Evolutionary conservation across 1,140 invertebrate genomes (phyloP).

Genomic region (Apis florea): DNA sequence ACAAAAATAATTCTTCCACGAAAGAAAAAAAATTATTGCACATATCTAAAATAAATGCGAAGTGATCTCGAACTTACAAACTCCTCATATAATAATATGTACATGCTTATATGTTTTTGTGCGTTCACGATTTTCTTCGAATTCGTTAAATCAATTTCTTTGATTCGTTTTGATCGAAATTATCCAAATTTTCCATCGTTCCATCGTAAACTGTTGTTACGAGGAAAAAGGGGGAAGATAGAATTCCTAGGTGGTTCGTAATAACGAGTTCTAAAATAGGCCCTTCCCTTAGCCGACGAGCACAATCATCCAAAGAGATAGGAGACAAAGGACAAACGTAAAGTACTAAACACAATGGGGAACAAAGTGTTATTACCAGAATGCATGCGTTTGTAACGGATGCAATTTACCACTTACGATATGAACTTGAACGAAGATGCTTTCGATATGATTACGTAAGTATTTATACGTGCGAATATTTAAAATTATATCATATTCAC

Average conservation of each 20-base stretch:
- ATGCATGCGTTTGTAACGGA: constrained; percentile 27
- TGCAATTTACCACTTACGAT: constrained; percentile 50
- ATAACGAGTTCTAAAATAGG: not conserved
- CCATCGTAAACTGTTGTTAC: too few species aligned
- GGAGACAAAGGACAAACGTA: constrained; percentile 25
- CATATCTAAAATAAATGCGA: too few species aligned
- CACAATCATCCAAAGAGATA: not conserved
- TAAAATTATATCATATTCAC: not conserved
- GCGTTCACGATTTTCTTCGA: not conserved
- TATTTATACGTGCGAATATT: constrained; percentile 27
- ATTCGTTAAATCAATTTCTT: too few species aligned
- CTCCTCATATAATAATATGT: not conserved
- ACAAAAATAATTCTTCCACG: too few species aligned
- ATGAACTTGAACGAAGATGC: constrained; percentile 42
- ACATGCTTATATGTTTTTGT: not conserved
- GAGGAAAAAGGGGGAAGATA: not conserved
- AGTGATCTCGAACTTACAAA: not conserved
- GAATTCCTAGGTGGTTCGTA: not conserved
- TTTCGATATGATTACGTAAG: constrained; percentile 41
- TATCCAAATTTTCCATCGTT: not conserved
- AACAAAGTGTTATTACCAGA: constrained; percentile 14
- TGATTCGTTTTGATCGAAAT: not conserved
- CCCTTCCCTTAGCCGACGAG: not conserved
- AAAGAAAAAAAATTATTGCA: not conserved
- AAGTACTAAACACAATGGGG: constrained; percentile 20